phyloP scores from a whole-genome alignment of 1,140 invertebrate species.

The Triops cancriformis region DNA sequence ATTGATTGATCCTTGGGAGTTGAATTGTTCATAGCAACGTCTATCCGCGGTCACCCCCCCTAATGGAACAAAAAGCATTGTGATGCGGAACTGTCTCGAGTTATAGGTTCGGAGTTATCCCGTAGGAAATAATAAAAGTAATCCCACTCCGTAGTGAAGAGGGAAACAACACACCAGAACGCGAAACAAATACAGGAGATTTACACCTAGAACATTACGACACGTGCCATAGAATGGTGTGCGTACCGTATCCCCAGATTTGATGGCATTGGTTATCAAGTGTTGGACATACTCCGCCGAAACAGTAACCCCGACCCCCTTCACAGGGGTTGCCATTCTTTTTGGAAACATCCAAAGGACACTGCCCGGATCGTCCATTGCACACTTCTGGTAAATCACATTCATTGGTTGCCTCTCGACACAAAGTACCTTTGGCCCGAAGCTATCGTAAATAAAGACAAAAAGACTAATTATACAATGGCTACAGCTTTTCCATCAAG shows the following conservation, averaged over 20 bases:
- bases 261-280: constrained; percentile 73
- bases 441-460: constrained; percentile 47
- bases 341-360: constrained; percentile 76
- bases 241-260: constrained; percentile 72
- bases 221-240: neutral
- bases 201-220: neutral
- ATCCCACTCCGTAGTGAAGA: neutral
- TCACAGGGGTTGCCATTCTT: constrained; percentile 83
- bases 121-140: neutral
- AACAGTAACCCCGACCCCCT: constrained; percentile 66
- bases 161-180: neutral
- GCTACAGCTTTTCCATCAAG: too few relatives aligned
- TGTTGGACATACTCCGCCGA: constrained; percentile 82
- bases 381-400: constrained; percentile 92
- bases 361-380: constrained; percentile 72
- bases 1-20: constrained; percentile 82
- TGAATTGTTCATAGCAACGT: constrained; percentile 87
- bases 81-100: neutral
- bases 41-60: constrained; percentile 64
- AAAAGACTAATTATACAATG: neutral
- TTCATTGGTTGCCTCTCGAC: constrained; percentile 74
- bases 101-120: neutral
- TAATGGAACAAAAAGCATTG: constrained; percentile 30
- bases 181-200: neutral
- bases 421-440: constrained; percentile 61